These are phyloP conservation scores for Drosophila nannoptera DNA, from an alignment of 1,140 invertebrate genomes.

Conservation along the genomic window DNA sequence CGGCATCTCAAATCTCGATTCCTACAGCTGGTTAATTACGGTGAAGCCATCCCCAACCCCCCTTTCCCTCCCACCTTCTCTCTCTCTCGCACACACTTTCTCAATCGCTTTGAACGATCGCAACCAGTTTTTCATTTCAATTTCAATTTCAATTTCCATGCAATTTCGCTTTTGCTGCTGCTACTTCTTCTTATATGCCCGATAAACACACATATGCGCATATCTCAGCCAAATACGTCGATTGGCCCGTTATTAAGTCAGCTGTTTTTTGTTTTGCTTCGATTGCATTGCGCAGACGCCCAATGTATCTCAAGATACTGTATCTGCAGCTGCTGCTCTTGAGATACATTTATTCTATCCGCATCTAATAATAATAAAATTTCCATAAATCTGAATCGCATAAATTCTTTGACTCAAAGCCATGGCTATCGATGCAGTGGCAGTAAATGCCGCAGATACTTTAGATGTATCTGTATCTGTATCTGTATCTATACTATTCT, in stretches of 20 bases:
- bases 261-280: slow-evolving; percentile 64
- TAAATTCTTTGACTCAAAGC: too few species aligned
- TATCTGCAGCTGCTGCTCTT: slow-evolving; percentile 14
- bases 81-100: neutral
- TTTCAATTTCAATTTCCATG: slow-evolving; percentile 59
- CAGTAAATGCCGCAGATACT: neutral
- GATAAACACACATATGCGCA: neutral
- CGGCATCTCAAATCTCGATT: slow-evolving; percentile 48
- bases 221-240: slow-evolving; percentile 1
- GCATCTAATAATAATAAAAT: too few species aligned
- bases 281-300: slow-evolving; percentile 2
- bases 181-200: slow-evolving; percentile 14
- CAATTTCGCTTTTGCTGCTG: slow-evolving; percentile 36
- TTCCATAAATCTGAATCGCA: too few species aligned
- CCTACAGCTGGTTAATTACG: slow-evolving; percentile 38
- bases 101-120: neutral
- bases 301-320: slow-evolving; percentile 13
- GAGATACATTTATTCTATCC: too few species aligned
- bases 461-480: slow-evolving; percentile 33
- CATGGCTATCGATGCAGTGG: too few species aligned
- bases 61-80: too few species aligned
- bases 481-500: slow-evolving; percentile 34
- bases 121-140: slow-evolving; percentile 67
- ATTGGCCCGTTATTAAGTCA: slow-evolving; percentile 42
- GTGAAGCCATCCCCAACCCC: neutral